A percentile compares a stretch with the other conserved stretches of the same genome.
Conservation (phyloP, 23 tunicate genomes). For the Clavelina lepadiformis region DNA sequence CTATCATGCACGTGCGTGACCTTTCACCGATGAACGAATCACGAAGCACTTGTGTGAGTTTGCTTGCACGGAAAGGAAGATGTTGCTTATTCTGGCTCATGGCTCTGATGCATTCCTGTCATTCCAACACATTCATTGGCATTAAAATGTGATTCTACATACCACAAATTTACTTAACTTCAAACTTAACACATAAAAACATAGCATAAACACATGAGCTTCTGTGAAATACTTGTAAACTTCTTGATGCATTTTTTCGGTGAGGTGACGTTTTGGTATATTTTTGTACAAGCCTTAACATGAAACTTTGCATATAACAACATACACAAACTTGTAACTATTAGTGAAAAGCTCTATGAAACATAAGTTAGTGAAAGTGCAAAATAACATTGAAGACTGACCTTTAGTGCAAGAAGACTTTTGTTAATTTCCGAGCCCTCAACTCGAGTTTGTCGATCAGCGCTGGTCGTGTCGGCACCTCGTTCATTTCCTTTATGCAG, state of each 20-base stretch:
- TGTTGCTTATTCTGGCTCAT: slow-evolving; percentile 93
- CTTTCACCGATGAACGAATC: slow-evolving; percentile 93
- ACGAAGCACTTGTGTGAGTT: slow-evolving; percentile 90
- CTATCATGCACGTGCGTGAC: slow-evolving; percentile 95
- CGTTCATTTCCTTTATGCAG: slow-evolving; percentile 78
- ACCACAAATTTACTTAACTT: too few species aligned
- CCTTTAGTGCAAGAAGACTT: slow-evolving; percentile 88
- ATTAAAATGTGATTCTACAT: too few species aligned
- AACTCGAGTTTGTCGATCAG: slow-evolving; percentile 92
- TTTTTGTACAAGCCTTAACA: not conserved
- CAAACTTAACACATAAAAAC: too few species aligned
- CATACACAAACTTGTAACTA: not conserved
- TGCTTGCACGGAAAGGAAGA: slow-evolving; percentile 96
- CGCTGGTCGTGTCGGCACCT: slow-evolving; percentile 97
- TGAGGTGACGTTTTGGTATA: too few species aligned
- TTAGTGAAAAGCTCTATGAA: not conserved
- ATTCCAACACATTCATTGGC: too few species aligned
- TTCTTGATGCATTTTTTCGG: too few species aligned
- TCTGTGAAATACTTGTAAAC: not conserved
- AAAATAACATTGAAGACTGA: slow-evolving; percentile 2
- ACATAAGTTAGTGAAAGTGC: not conserved
- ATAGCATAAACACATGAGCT: not conserved
- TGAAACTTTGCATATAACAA: not conserved
- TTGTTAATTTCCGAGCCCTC: slow-evolving; percentile 99
- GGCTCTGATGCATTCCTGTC: slow-evolving; percentile 92